Evolutionary conservation across 2,888 invertebrate species (phyloP).

Genomic region (Sceliomorpha sp.): DNA sequence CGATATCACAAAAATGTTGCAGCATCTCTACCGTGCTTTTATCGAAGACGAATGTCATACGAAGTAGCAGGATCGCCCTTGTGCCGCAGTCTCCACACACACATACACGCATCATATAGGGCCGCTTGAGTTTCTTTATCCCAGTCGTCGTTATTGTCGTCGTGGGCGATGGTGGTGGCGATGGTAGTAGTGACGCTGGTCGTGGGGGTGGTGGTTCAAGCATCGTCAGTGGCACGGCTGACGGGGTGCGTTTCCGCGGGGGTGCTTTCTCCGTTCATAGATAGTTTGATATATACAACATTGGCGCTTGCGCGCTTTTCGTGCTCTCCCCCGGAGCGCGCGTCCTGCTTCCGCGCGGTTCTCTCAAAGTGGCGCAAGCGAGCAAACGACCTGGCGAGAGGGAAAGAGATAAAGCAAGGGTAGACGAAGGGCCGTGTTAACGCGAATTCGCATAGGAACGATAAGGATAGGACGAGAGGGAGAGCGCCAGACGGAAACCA

Average conservation of each 20-base stretch:
- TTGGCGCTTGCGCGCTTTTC: constrained; percentile 38
- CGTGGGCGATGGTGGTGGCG: too few relatives aligned
- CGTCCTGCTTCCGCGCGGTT: constrained; percentile 6
- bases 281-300: constrained; percentile 14
- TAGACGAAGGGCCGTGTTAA: constrained; percentile 53
- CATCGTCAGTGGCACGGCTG: neutral
- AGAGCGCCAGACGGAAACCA: constrained; percentile 20
- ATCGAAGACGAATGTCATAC: constrained; percentile 1
- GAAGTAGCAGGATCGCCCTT: neutral
- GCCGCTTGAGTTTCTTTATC: constrained; percentile 30
- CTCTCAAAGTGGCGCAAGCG: constrained; percentile 34
- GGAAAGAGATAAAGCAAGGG: too few relatives aligned
- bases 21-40: neutral
- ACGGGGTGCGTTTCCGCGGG: constrained; percentile 21
- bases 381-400: constrained; percentile 38
- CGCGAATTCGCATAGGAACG: constrained; percentile 10
- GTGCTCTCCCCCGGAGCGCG: constrained; percentile 11
- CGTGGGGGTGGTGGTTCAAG: constrained; percentile 34
- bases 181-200: neutral
- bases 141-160: constrained; percentile 22
- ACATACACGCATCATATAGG: constrained; percentile 26
- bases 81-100: neutral
- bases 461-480: constrained; percentile 27
- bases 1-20: too few relatives aligned
- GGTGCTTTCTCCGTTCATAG: constrained; percentile 46